phyloP scores from a whole-genome alignment of 2,113 vertebrate genomes.

The Sturnus vulgaris region DNA sequence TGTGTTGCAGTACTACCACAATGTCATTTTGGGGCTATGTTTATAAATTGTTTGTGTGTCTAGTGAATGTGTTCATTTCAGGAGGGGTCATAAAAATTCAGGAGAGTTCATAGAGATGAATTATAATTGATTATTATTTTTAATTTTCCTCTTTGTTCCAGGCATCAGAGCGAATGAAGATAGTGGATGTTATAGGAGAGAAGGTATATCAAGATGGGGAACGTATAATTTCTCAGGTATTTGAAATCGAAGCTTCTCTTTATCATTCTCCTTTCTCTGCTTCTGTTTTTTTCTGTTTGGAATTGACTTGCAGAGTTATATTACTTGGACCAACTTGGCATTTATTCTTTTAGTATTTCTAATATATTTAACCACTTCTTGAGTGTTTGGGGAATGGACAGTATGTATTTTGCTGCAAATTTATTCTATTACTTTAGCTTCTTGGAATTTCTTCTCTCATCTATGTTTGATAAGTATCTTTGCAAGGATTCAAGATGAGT shows the following conservation, averaged over 20 bases:
- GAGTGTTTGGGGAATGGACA: not conserved
- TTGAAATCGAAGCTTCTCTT: not conserved
- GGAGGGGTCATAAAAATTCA: not conserved
- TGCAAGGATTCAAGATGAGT: not conserved
- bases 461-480: not conserved
- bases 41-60: not conserved
- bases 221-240: constrained; percentile 93
- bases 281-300: not conserved
- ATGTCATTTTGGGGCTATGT: not conserved
- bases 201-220: constrained; percentile 89
- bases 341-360: not conserved
- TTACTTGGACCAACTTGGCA: not conserved
- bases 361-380: not conserved
- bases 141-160: constrained; percentile 59
- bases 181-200: constrained; percentile 93
- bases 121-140: not conserved
- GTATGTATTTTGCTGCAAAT: not conserved
- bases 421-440: not conserved
- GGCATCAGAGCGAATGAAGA: constrained; percentile 94
- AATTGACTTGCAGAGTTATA: not conserved
- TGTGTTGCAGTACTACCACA: not conserved
- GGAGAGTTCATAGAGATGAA: not conserved
- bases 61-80: not conserved
- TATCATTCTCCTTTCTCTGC: not conserved
- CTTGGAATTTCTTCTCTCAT: not conserved